Base-by-base conservation (phyloP, 2,797 vertebrate genomes). In the Gambelia wislizenii region DNA sequence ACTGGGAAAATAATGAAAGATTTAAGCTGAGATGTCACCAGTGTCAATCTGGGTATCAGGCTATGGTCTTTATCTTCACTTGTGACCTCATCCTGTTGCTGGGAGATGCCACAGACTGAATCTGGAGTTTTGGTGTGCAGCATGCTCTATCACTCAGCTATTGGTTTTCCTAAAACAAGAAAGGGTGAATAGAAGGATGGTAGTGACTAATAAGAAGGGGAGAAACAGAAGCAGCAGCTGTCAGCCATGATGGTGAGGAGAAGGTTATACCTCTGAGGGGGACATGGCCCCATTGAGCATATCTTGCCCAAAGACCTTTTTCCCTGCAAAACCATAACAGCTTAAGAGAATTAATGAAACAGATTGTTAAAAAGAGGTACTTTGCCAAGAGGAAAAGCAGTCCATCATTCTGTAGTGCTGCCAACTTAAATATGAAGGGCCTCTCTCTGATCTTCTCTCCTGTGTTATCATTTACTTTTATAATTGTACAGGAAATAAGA, bases 401-500 rank as follows among this genome's bases (percentile, higher is more conserved):
- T 67, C n/a, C 47, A 72, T 83, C 27, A 30, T 82, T 59, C 36
- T 67, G 33, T 80, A 79, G 39, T 0, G 0, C 36, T 20, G 3
- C 64, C 69, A 75, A 42, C 33, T 56, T 56, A 27, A 14, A 5
- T 20, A 87, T 75, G 33, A 87, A 91, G 36, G 16, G n/a, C 27
- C 3, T 1, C 33, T 54, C 27, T 59, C n/a, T 0, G 27, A 81
- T 30, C 22, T 49, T 79, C 76, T 61, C 20, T 3, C n/a, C 0
- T 44, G 6, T 27, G 10, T 13, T 33, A 39, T 75, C 0, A 44
- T 64, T 16, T n/a, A 0, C 0, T 36, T 87, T 22, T 59, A 27
- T 54, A 42, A 9, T 33, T 52, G 2, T n/a, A 87, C 30, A 75
- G 59, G 39, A 25, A 30, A 86, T 27, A 13, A 89, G 39, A 59